Evolutionary conservation across 2,113 vertebrate species (phyloP), one percentile per base, ranked within the genome.

Genomic region (Cairina moschata): DNA sequence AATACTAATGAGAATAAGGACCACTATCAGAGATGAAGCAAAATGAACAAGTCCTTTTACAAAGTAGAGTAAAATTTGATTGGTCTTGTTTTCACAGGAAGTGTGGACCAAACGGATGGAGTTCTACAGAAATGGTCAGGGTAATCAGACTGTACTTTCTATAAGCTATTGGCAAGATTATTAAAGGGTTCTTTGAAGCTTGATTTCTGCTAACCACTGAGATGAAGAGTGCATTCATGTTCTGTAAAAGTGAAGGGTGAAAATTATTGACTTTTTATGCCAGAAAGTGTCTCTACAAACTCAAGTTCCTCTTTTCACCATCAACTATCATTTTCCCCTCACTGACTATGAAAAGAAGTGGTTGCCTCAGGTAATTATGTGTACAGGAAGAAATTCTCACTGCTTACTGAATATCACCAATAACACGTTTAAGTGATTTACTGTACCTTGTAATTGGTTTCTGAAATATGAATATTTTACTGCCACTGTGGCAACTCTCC

Each of bases 401-500:
- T 89, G 73, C 80, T 96, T 87, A 96, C 65, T 94, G 94, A 97
- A 91, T 97, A 94, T 88, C 82, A 60, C 95, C 91, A 93, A 67
- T 93, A 96, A 81, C 60, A 85, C 2, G 3, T 97, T 97, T 54
- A 96, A 96, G 88, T 97, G 89, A 97, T 96, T 97, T 95, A 94
- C 90, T 96, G 69, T 95, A 96, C 96, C 87, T 97, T 95, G 82
- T 90, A 96, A 96, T 97, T 97, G 92, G 88, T 94, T 97, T 97
- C 88, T 71, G 83, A 95, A 95, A 80, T 81, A 90, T 97, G 95
- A 95, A 95, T 98, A 97, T 97, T 97, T 98, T 93, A 98, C 78
- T 97, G 94, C 95, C 97, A 97, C 97, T 98, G 87, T 97, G 88
- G 94, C 73, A 97, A 96, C 84, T 97, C 96, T 96, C 94, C 92